Conservation (phyloP, 2,113 vertebrate species). For the Argyrosomus japonicus region DNA sequence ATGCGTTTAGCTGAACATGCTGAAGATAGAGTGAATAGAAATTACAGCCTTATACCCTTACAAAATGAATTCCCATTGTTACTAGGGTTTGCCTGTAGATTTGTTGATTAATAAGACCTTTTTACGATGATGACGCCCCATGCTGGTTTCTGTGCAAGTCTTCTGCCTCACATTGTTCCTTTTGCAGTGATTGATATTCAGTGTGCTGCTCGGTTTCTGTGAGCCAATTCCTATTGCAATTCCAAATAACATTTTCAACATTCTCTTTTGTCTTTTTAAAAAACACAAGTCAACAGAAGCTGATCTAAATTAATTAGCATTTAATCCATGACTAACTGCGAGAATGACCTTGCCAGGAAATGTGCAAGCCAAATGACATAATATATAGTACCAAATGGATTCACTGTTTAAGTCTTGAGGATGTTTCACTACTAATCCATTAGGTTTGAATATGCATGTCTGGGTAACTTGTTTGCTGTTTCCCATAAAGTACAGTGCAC, state of each 20-base stretch:
- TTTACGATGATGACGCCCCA: conserved; percentile 9
- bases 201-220: conserved; percentile 39
- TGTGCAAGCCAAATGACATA: conserved; percentile 10
- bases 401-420: conserved; percentile 1
- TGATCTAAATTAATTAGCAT: conserved; percentile 15
- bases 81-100: conserved; percentile 49
- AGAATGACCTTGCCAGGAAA: conserved; percentile 8
- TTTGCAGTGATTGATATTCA: conserved; percentile 47
- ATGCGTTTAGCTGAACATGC: conserved; percentile 76
- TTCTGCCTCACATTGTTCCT: background rate
- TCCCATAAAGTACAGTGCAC: background rate
- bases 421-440: conserved; percentile 9
- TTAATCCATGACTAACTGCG: conserved; percentile 25
- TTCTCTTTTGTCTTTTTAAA: conserved; percentile 1
- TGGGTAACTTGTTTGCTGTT: background rate
- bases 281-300: conserved; percentile 1
- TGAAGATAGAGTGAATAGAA: conserved; percentile 75
- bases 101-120: conserved; percentile 63
- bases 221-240: conserved; percentile 18
- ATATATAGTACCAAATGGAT: conserved; percentile 15
- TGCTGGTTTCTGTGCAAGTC: conserved; percentile 14
- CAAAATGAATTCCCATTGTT: conserved; percentile 61
- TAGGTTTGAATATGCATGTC: conserved; percentile 7
- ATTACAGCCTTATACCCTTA: conserved; percentile 50
- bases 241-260: conserved; percentile 27